Conservation (phyloP, 2,888 invertebrate genomes). For the Ligdia adustata region DNA sequence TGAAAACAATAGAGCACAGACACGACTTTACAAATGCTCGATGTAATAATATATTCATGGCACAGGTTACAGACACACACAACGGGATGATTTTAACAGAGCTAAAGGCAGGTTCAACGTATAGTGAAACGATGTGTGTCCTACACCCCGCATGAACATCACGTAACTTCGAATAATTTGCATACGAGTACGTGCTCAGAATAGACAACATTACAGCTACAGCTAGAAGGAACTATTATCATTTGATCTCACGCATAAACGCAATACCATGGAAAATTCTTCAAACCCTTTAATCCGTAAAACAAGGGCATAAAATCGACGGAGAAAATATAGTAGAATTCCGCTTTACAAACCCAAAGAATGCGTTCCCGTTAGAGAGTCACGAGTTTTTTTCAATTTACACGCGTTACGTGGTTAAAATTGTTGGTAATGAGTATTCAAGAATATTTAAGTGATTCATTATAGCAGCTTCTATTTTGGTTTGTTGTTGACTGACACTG, state of each 20-base stretch:
- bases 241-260: slow-evolving; percentile 19
- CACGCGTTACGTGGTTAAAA: slow-evolving; percentile 7
- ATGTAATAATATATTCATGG: slow-evolving; percentile 24
- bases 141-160: slow-evolving; percentile 51
- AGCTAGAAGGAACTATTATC: slow-evolving; percentile 21
- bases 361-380: slow-evolving; percentile 8
- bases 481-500: slow-evolving; percentile 5
- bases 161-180: slow-evolving; percentile 60
- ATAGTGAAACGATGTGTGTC: slow-evolving; percentile 39
- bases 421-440: slow-evolving; percentile 2
- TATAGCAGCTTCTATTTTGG: not conserved
- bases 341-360: not conserved
- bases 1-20: slow-evolving; percentile 13
- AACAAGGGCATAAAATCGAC: not conserved
- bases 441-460: slow-evolving; percentile 6
- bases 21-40: slow-evolving; percentile 9
- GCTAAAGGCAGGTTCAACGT: slow-evolving; percentile 41
- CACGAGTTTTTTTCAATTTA: slow-evolving; percentile 13
- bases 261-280: slow-evolving; percentile 1
- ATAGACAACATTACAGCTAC: slow-evolving; percentile 41
- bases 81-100: slow-evolving; percentile 43
- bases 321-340: not conserved
- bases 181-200: slow-evolving; percentile 63
- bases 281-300: not conserved
- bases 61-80: slow-evolving; percentile 6